These are phyloP conservation scores for Cataglyphis livida DNA, from an alignment of 2,888 invertebrate species.

Conservation along the genomic window DNA sequence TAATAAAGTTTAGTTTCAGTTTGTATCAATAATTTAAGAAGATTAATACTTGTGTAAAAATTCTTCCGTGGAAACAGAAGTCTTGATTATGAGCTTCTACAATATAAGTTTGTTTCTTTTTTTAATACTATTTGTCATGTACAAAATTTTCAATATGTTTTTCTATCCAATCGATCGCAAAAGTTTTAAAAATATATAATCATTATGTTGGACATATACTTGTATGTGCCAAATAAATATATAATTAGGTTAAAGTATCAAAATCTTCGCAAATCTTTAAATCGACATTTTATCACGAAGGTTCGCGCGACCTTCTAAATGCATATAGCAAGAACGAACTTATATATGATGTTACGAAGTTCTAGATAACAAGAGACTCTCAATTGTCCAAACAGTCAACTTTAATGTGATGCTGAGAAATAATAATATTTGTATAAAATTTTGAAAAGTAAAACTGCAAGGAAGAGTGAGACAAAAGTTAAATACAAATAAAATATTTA, in stretches of 20 bases:
- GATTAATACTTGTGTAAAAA: neutral
- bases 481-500: conserved; percentile 51
- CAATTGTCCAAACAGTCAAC: conserved; percentile 16
- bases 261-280: conserved; percentile 24
- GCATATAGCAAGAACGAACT: neutral
- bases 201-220: conserved; percentile 68
- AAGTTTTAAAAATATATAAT: conserved; percentile 64
- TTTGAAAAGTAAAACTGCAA: conserved; percentile 19
- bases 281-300: neutral
- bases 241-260: conserved; percentile 51
- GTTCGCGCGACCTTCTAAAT: neutral
- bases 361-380: conserved; percentile 38
- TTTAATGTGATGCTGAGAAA: conserved; percentile 15
- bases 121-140: conserved; percentile 4
- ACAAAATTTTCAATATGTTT: conserved; percentile 27
- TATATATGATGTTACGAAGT: neutral
- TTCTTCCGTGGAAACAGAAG: conserved; percentile 2
- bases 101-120: neutral
- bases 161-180: neutral
- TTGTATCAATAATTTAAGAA: neutral
- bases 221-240: conserved; percentile 78
- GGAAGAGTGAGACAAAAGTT: conserved; percentile 9
- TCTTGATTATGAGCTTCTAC: conserved; percentile 46
- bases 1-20: neutral
- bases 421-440: conserved; percentile 53